phyloP scores from a whole-genome alignment of 2,888 invertebrate species.

The Hydrotaea cyrtoneurina region DNA sequence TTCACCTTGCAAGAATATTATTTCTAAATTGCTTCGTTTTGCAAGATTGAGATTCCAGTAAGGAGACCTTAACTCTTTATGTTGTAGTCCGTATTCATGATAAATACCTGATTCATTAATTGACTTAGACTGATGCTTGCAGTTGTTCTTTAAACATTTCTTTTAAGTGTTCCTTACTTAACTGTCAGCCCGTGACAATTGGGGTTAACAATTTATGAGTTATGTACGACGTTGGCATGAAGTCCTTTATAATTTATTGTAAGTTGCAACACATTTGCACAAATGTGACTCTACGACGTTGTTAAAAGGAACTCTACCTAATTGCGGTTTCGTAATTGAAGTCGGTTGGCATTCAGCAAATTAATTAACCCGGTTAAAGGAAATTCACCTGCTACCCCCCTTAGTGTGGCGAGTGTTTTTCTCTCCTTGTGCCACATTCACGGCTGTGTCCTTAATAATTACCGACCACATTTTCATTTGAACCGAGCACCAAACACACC shows the following conservation, averaged over 20 bases:
- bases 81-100: too few species aligned
- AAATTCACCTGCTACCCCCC: constrained; percentile 31
- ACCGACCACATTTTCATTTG: constrained; percentile 43
- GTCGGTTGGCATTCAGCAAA: constrained; percentile 6
- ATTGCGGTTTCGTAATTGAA: constrained; percentile 22
- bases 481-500: constrained; percentile 44
- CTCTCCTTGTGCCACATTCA: neutral
- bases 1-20: too few species aligned
- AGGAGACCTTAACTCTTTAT: too few species aligned
- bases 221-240: neutral
- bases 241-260: neutral
- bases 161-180: too few species aligned
- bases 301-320: neutral
- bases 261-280: constrained; percentile 5
- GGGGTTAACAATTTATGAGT: neutral
- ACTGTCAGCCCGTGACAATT: neutral
- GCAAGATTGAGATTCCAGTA: too few species aligned
- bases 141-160: too few species aligned
- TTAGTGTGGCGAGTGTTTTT: neutral
- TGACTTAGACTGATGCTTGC: too few species aligned
- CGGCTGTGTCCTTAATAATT: constrained; percentile 41
- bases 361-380: constrained; percentile 42
- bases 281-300: neutral
- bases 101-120: too few species aligned
- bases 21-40: too few species aligned